Evolutionary conservation across 2,113 vertebrate species (phyloP).

Genomic region (Paradoxurus hermaphroditus): DNA sequence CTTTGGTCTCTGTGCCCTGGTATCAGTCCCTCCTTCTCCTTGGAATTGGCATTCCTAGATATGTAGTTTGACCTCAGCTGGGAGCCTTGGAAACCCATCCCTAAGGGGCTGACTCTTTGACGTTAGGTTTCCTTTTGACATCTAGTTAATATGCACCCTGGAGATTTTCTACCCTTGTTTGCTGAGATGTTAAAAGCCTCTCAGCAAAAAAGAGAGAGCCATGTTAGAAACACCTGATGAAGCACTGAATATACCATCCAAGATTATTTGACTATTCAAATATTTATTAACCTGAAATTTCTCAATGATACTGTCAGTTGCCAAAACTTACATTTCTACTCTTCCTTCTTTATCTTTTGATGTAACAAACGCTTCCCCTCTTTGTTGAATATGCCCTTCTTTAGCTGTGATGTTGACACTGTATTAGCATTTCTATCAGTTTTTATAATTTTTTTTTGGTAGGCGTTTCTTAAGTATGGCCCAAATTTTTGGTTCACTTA

Average conservation of each 20-base stretch:
- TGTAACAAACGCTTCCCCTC: not conserved
- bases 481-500: not conserved
- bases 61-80: not conserved
- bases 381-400: not conserved
- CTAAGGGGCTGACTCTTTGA: not conserved
- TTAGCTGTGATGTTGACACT: not conserved
- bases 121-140: not conserved
- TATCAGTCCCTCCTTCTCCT: not conserved
- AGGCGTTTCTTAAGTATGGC: not conserved
- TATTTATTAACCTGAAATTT: not conserved
- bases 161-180: not conserved
- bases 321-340: not conserved
- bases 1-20: not conserved
- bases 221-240: not conserved
- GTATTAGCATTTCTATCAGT: not conserved
- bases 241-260: not conserved
- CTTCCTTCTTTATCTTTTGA: not conserved
- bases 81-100: not conserved
- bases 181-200: not conserved
- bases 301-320: not conserved
- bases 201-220: not conserved
- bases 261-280: not conserved
- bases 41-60: not conserved
- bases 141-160: not conserved
- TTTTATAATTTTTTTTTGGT: not conserved